Base-by-base conservation (phyloP, 2,113 vertebrate genomes). In the Cavia porcellus region DNA sequence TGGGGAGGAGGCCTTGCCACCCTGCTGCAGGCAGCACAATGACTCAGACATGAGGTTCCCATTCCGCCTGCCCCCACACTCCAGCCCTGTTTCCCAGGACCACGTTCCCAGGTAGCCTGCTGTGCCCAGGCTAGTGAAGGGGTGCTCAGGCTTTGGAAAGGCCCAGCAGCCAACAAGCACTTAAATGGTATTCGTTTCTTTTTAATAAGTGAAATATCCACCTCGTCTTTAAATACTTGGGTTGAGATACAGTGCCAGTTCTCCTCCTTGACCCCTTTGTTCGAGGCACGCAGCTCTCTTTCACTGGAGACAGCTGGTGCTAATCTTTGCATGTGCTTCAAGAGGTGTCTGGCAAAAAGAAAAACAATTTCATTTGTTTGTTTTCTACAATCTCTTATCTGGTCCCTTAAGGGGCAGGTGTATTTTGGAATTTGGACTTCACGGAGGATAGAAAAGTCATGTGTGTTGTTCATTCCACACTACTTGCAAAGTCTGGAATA, bases 11-110 rank as follows among this genome's bases (percentile, higher is more conserved):
- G 70, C 94, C 79, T 91, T 0, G 0, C 88, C 38, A 1, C 50
- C 0, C 7, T 64, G 79, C 95, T 85, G 38, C 55, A 62, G 79
- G 90, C 88, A 66, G 80, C 72, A 4, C 35, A 0, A 55, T 98
- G 98, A 98, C 95, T 98, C 97, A 98, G 94, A 90, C 55, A 50
- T 35, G 97, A 95, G 50, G 82, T 42, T 64, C 35, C 62, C 1
- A n/a, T 74, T 47, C 68, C 42, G 55, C 64, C 52, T 68, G 61
- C 86, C 68, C 91, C 83, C 82, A 72, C 90, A 95, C 92, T 81
- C 0, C 0, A 92, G 89, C 42, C 80, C 92, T 42, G 15, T 42
- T 97, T 98, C 92, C 86, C 92, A 84, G 86, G 50, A 72, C 86
- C 1, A 1, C 7, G 42, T 87, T 96, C 87, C 95, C 92, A 95